A percentile compares a stretch with the other conserved stretches of the same genome.
Conservation (phyloP, 23 tunicate species). For the Oikopleura albicans region DNA sequence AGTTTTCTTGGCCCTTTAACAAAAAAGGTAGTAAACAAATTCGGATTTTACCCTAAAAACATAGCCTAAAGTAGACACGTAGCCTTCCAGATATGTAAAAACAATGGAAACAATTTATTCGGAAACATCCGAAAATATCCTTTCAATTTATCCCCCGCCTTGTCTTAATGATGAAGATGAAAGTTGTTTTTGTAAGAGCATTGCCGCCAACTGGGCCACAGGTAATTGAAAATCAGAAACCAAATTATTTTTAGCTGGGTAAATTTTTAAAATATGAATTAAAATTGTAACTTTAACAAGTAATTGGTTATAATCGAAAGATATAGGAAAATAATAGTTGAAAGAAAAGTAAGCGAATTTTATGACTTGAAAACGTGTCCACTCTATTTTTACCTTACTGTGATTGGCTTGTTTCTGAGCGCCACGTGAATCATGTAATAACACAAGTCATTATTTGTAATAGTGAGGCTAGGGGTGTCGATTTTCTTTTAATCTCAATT, state of each 20-base stretch:
- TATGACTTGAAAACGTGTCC: too few relatives aligned
- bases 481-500: too few relatives aligned
- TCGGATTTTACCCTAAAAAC: not conserved
- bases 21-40: not conserved
- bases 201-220: not conserved
- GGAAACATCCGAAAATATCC: not conserved
- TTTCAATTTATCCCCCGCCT: not conserved
- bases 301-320: too few relatives aligned
- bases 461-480: too few relatives aligned
- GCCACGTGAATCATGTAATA: too few relatives aligned
- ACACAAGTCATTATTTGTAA: too few relatives aligned
- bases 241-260: too few relatives aligned
- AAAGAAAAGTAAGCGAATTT: too few relatives aligned
- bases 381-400: too few relatives aligned
- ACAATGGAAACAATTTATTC: not conserved
- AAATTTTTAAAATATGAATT: not conserved
- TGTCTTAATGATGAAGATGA: not conserved
- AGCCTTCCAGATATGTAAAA: constrained; percentile 1
- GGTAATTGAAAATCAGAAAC: not conserved
- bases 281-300: too few relatives aligned
- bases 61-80: not conserved
- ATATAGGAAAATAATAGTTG: too few relatives aligned
- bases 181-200: not conserved
- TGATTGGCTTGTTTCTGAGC: too few relatives aligned
- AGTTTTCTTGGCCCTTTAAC: not conserved